Evolutionary conservation across 64 coral and sea anemone species (phyloP), one percentile per base, ranked within the genome.

Genomic region (Pocillopora verrucosa): DNA sequence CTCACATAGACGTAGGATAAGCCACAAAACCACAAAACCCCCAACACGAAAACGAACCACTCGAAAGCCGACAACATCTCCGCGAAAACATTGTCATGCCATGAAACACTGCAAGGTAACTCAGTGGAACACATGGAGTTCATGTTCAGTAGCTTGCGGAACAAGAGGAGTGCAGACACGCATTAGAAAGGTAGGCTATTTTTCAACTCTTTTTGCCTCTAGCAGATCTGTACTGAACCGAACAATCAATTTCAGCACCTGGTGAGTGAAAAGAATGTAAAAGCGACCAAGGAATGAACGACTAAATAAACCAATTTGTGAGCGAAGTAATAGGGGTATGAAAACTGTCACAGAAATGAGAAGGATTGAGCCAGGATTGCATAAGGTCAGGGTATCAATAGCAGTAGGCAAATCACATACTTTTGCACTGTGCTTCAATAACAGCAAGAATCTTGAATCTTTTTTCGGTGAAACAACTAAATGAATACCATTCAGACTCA

Each of bases 111-210:
- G 75, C 16, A 9, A 11, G 41, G 16, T 56, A 20, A 41, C 10
- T 9, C 13, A 38, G 38, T 77, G 75, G 75, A 77, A 41, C 56
- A 19, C 5, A 20, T 77, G 75, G 75, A 45, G 75, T 77, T 16
- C 7, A 56, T 77, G 75, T 56, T 77, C 75, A 77, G 17, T 77
- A 17, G 75, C 75, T 16, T 77, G 75, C 20, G 75, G 75, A 77
- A 77, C 37, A 22, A 17, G 6, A 4, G 75, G 75, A 77, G 11
- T 1, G 22, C 75, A 77, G 17, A 57, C 16, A 22, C 75, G 75
- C 22, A 77, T 19, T 22, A 77, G 75, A 45, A 77, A 56, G 75
- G 75, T 77, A 12, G 9, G 75, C 56, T 56, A n/a, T 10, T 10
- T 69, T 10, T n/a, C 65, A n/a, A 22, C 9, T 51, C 65, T 7